Conservation (phyloP, 2,797 vertebrate genomes). For the Argyrosomus regius region DNA sequence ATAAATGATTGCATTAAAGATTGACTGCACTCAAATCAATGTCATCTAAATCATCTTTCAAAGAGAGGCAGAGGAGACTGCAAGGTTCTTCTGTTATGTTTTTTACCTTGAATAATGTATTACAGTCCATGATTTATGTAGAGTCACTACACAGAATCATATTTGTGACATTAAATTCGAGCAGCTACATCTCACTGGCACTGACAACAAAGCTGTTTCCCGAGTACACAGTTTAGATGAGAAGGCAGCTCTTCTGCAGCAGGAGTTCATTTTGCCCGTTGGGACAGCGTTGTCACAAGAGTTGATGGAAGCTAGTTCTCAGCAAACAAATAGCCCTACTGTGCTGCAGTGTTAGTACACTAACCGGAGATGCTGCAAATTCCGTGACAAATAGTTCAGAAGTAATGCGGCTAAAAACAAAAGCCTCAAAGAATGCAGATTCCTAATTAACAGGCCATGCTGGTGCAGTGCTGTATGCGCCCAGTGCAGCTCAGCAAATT, state of each 20-base stretch:
- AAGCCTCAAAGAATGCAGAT: constrained; percentile 82
- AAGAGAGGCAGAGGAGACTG: background rate
- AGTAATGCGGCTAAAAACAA: constrained; percentile 86
- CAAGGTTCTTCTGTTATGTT: background rate
- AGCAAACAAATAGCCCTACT: constrained; percentile 77
- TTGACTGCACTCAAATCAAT: background rate
- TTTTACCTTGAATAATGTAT: background rate
- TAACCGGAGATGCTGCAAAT: constrained; percentile 77
- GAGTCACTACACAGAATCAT: constrained; percentile 14
- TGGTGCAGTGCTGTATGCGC: constrained; percentile 64
- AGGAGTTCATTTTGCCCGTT: constrained; percentile 54
- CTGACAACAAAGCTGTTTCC: constrained; percentile 28
- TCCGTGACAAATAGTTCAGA: constrained; percentile 88
- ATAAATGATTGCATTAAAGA: constrained; percentile 3
- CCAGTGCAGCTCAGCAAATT: constrained; percentile 65
- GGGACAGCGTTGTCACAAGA: constrained; percentile 51
- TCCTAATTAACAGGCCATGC: constrained; percentile 78
- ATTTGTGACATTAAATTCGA: constrained; percentile 17
- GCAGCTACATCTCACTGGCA: constrained; percentile 10
- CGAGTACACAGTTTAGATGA: constrained; percentile 8
- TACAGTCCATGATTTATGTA: constrained; percentile 11
- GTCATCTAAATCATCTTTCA: background rate
- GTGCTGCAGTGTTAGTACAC: constrained; percentile 71
- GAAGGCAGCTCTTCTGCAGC: constrained; percentile 47
- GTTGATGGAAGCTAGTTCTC: constrained; percentile 50